Percentiles rank a stretch among this genome's conserved stretches.
phyloP scores from a whole-genome alignment of 64 coral and sea anemone genomes.

The Astreopora myriophthalma region DNA sequence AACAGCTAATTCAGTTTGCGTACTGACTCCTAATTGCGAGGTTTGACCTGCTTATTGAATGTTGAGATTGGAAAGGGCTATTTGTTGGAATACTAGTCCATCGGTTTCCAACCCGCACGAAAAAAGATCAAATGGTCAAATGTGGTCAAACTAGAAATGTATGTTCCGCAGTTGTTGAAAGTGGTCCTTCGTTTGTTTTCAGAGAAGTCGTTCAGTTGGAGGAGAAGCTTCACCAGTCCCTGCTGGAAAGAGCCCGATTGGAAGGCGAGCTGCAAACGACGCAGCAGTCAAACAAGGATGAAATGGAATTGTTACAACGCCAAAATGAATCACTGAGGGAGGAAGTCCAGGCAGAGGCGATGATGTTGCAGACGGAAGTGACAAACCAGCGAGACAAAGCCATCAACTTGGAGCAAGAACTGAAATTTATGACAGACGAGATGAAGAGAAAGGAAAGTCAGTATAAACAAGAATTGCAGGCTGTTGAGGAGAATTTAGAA shows the following conservation, averaged over 20 bases:
- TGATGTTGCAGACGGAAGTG: conserved; percentile 58
- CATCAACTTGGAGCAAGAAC: conserved; percentile 58
- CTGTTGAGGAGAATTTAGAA: not conserved
- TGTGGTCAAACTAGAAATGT: no score
- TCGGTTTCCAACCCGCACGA: no score
- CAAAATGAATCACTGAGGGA: conserved; percentile 70
- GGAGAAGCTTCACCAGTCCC: conserved; percentile 62
- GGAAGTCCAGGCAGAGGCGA: conserved; percentile 37
- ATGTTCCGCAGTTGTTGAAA: not conserved
- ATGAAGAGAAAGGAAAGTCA: conserved; percentile 32
- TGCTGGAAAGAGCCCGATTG: conserved; percentile 76
- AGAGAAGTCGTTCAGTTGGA: conserved; percentile 51
- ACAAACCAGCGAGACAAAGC: conserved; percentile 45
- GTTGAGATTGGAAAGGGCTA: no score
- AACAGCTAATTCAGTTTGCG: no score
- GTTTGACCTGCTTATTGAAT: no score
- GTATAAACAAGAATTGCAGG: not conserved
- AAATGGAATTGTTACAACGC: conserved; percentile 6
- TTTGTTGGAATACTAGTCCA: no score
- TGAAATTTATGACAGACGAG: conserved; percentile 31
- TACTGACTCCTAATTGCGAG: no score
- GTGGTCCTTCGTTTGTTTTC: not conserved
- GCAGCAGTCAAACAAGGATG: conserved; percentile 31
- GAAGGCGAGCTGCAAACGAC: conserved; percentile 87
- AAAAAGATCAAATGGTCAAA: no score